Conservation (phyloP, 2,797 vertebrate genomes). For the Rallus crepitans region DNA sequence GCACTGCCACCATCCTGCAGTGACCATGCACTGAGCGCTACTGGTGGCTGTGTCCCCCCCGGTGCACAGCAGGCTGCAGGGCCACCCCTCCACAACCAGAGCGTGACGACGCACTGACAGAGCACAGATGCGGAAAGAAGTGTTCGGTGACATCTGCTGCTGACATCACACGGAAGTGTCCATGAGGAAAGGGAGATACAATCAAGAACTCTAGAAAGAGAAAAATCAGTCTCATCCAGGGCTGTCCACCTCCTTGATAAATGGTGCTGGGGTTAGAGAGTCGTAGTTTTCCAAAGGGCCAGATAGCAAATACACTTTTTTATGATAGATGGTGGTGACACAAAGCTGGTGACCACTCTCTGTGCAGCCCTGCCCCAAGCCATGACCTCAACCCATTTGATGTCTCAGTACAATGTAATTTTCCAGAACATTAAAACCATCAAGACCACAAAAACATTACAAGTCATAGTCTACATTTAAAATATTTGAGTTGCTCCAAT, state of each 20-base stretch:
- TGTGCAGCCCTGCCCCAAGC: neutral
- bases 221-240: neutral
- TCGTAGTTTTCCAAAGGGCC: neutral
- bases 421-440: neutral
- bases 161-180: fast-evolving
- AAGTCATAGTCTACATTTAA: neutral
- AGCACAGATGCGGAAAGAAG: neutral
- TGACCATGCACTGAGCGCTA: fast-evolving
- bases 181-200: neutral
- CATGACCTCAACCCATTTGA: neutral
- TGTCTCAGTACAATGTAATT: neutral
- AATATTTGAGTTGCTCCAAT: neutral
- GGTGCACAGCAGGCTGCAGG: fast-evolving
- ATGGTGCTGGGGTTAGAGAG: neutral
- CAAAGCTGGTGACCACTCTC: neutral
- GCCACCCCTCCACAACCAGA: neutral
- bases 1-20: neutral
- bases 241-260: neutral
- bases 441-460: neutral
- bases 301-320: neutral
- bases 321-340: neutral
- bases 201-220: neutral
- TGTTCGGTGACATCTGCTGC: neutral
- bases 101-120: fast-evolving
- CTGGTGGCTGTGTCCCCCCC: fast-evolving